These are phyloP conservation scores for Notodonta dromedarius DNA, from an alignment of 2,888 invertebrate genomes.

Conservation along the genomic window DNA sequence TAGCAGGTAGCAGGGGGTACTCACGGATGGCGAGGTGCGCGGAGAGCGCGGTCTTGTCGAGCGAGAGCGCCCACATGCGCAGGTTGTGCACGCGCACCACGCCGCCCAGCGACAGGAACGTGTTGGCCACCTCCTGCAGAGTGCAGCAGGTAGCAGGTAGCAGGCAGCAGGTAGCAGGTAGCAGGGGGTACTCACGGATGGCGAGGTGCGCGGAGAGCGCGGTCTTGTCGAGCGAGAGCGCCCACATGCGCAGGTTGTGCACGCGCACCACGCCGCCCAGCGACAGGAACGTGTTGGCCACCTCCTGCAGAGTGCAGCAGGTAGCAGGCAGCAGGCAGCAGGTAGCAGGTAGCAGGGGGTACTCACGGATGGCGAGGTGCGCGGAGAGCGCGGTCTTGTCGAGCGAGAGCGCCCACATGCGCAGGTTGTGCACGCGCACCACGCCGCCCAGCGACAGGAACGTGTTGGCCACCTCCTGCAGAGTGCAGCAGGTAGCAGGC, in stretches of 20 bases:
- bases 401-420: slow-evolving; percentile 98
- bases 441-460: slow-evolving; percentile 95
- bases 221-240: slow-evolving; percentile 97
- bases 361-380: slow-evolving; percentile 96
- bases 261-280: slow-evolving; percentile 96
- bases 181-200: slow-evolving; percentile 87
- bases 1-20: slow-evolving; percentile 48
- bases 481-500: too few relatives aligned
- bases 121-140: slow-evolving; percentile 89
- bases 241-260: slow-evolving; percentile 99
- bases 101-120: slow-evolving; percentile 93
- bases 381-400: slow-evolving; percentile 98
- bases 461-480: slow-evolving; percentile 89
- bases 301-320: slow-evolving; percentile 77
- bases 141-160: too few relatives aligned
- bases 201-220: slow-evolving; percentile 98
- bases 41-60: slow-evolving; percentile 98
- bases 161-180: neutral
- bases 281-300: slow-evolving; percentile 92
- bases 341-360: neutral
- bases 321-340: too few relatives aligned
- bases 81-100: slow-evolving; percentile 97
- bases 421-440: slow-evolving; percentile 95
- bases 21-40: slow-evolving; percentile 98
- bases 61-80: slow-evolving; percentile 98